Evolutionary conservation across 1,140 invertebrate genomes (phyloP).

Genomic region (Ridgeia piscesae): DNA sequence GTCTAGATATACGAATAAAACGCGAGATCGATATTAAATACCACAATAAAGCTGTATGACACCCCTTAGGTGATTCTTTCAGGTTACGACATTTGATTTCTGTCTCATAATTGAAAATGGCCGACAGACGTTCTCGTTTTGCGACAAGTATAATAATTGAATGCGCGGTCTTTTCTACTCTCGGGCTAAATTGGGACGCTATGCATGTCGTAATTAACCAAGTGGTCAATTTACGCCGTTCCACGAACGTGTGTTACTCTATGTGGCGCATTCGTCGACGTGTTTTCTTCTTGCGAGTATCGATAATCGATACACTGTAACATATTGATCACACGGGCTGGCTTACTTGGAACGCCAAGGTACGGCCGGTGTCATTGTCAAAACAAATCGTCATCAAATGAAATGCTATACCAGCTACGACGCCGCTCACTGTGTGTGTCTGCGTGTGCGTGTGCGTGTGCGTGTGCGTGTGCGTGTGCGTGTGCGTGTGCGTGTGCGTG

Average conservation of each 20-base stretch:
- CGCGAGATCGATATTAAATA: background rate
- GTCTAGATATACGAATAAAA: background rate
- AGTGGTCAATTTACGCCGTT: background rate
- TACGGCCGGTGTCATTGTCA: background rate
- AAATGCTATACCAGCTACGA: background rate
- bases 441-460: background rate
- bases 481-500: no score
- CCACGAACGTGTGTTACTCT: background rate
- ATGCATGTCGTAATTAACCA: background rate
- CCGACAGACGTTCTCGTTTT: background rate
- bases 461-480: no score
- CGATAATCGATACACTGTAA: background rate
- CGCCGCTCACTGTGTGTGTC: no score
- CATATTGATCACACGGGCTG: background rate
- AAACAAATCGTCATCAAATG: background rate
- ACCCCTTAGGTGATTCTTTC: background rate
- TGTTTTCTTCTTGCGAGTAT: background rate
- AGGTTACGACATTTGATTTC: background rate
- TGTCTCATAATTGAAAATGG: background rate
- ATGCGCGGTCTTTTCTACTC: background rate
- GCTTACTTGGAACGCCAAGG: background rate
- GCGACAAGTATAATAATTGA: background rate
- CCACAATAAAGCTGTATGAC: background rate
- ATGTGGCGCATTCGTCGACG: background rate
- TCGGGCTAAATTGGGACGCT: background rate